These are phyloP conservation scores for Zaprionus ornatus DNA, from an alignment of 1,140 invertebrate genomes.

Conservation along the genomic window DNA sequence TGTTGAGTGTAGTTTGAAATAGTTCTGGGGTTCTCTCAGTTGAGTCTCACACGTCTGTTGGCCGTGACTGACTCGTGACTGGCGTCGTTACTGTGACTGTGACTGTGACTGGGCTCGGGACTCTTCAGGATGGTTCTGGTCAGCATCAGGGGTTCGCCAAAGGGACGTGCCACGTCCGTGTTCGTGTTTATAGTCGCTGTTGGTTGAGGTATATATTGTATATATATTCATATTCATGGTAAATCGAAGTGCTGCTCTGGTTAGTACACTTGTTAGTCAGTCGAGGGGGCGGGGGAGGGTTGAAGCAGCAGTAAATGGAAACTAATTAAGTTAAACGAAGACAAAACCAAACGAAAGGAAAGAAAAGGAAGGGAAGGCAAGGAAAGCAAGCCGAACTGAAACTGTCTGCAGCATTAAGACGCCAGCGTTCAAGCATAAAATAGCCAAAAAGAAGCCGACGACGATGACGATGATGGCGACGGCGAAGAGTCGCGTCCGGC, in stretches of 20 bases:
- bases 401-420: conserved; percentile 75
- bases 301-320: conserved; percentile 47
- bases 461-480: background rate
- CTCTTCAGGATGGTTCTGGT: conserved; percentile 60
- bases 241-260: conserved; percentile 8
- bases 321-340: conserved; percentile 78
- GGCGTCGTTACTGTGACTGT: conserved; percentile 11
- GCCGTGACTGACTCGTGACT: conserved; percentile 48
- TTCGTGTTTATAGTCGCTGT: conserved; percentile 52
- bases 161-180: conserved; percentile 60
- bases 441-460: conserved; percentile 24
- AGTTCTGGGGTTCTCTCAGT: conserved; percentile 18
- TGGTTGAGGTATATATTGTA: conserved; percentile 27
- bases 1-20: background rate
- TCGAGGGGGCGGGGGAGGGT: background rate
- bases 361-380: too few relatives aligned
- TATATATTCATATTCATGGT: conserved; percentile 12
- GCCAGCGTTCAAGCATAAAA: conserved; percentile 74
- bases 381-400: conserved; percentile 12
- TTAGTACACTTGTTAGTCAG: conserved; percentile 13
- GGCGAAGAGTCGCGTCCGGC: background rate
- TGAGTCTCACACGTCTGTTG: conserved; percentile 56
- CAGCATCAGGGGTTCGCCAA: conserved; percentile 76
- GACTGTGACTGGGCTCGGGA: conserved; percentile 39
- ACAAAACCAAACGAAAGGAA: conserved; percentile 51